Evolutionary conservation across 2,888 invertebrate genomes (phyloP).

Genomic region (Mamestra brassicae): DNA sequence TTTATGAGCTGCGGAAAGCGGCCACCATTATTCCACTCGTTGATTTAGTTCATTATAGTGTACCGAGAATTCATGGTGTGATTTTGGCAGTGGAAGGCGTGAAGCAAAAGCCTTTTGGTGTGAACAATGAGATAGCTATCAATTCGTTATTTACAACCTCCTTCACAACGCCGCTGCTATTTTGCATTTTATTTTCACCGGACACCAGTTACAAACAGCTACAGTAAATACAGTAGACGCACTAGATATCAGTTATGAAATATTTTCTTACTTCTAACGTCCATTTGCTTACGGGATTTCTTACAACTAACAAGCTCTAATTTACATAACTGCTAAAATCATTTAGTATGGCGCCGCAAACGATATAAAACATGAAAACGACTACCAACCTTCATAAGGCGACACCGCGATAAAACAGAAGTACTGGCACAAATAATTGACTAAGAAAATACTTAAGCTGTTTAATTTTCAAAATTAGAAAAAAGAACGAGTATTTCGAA

Average conservation of each 20-base stretch:
- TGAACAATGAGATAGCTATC: slow-evolving; percentile 56
- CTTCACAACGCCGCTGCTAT: slow-evolving; percentile 26
- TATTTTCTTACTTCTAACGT: slow-evolving; percentile 50
- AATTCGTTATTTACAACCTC: slow-evolving; percentile 44
- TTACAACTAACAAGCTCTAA: slow-evolving; percentile 58
- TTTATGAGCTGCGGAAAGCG: slow-evolving; percentile 85
- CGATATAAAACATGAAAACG: slow-evolving; percentile 32
- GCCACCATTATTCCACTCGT: slow-evolving; percentile 75
- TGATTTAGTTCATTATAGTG: slow-evolving; percentile 77
- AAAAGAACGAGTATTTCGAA: slow-evolving; percentile 56
- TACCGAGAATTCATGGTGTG: slow-evolving; percentile 73
- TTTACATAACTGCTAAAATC: slow-evolving; percentile 57
- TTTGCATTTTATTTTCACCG: slow-evolving; percentile 46
- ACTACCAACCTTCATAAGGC: neutral
- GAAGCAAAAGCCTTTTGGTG: slow-evolving; percentile 49
- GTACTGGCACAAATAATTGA: neutral
- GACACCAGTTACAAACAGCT: slow-evolving; percentile 2
- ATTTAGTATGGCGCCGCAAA: slow-evolving; percentile 29
- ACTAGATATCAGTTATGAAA: slow-evolving; percentile 31
- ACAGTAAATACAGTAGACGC: neutral
- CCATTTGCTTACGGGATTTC: slow-evolving; percentile 48
- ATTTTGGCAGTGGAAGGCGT: slow-evolving; percentile 64
- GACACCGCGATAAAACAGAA: slow-evolving; percentile 2
- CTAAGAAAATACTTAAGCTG: neutral
- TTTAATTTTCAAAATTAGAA: slow-evolving; percentile 33